Conservation (phyloP, 2,888 invertebrate genomes). For the Apodemia duryi region DNA sequence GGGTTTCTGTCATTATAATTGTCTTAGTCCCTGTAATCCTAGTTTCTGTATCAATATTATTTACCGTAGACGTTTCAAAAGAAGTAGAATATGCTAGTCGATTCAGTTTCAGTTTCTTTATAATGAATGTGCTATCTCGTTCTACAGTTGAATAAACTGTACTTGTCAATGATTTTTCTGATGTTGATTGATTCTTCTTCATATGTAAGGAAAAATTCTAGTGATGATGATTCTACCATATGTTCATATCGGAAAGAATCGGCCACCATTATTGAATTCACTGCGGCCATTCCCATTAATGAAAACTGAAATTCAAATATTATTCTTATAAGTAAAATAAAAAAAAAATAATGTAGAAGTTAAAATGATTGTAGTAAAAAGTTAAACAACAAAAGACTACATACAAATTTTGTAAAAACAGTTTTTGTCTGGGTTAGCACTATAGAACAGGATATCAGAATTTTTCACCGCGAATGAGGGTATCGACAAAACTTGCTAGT, state of each 20-base stretch:
- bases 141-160: too few relatives aligned
- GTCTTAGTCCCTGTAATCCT: background rate
- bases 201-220: constrained; percentile 18
- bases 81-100: background rate
- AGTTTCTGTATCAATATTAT: background rate
- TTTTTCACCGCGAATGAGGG: too few relatives aligned
- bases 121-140: background rate
- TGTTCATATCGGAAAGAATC: constrained; percentile 34
- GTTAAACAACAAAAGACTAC: too few relatives aligned
- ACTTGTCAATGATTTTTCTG: background rate
- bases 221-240: constrained; percentile 20
- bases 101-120: background rate
- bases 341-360: background rate
- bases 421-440: too few relatives aligned
- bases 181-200: background rate
- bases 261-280: constrained; percentile 26
- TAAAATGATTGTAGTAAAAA: too few relatives aligned
- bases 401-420: too few relatives aligned
- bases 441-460: too few relatives aligned
- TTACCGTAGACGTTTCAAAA: background rate
- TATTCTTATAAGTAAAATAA: too few relatives aligned
- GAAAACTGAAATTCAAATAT: constrained; percentile 28
- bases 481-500: too few relatives aligned
- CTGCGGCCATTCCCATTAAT: constrained; percentile 28
- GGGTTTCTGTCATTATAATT: too few relatives aligned